Conservation (phyloP, 1,140 invertebrate genomes). For the Sitobion miscanthi region DNA sequence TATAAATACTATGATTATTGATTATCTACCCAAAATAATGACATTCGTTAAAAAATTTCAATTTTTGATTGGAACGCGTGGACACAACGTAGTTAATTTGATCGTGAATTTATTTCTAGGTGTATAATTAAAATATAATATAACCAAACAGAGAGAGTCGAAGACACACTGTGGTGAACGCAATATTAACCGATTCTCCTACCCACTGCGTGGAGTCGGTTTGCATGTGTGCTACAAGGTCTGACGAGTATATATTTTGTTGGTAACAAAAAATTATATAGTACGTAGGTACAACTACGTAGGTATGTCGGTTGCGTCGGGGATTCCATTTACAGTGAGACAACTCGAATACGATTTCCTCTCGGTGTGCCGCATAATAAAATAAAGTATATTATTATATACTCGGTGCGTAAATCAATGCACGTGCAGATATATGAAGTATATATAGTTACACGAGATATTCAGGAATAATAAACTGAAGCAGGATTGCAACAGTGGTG, state of each 20-base stretch:
- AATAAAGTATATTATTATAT: no score
- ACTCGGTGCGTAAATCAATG: no score
- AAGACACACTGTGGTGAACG: not conserved
- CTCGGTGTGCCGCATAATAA: not conserved
- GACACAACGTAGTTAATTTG: not conserved
- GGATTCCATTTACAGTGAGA: not conserved
- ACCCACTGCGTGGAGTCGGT: not conserved
- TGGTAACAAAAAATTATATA: not conserved
- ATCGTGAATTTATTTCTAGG: not conserved
- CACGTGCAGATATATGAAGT: not conserved
- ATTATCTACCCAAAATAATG: not conserved
- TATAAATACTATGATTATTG: not conserved
- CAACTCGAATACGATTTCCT: not conserved
- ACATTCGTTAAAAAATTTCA: not conserved
- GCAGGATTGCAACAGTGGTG: not conserved
- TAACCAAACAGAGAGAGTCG: not conserved
- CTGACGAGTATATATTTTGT: not conserved
- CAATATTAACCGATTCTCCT: not conserved
- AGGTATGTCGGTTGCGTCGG: not conserved
- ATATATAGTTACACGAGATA: no score
- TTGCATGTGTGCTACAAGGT: not conserved
- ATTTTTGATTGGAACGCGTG: not conserved
- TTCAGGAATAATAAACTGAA: not conserved
- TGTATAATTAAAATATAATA: not conserved
- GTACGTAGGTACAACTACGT: no score